phyloP scores from a whole-genome alignment of 2,113 vertebrate species.

The Oreamnos americanus region DNA sequence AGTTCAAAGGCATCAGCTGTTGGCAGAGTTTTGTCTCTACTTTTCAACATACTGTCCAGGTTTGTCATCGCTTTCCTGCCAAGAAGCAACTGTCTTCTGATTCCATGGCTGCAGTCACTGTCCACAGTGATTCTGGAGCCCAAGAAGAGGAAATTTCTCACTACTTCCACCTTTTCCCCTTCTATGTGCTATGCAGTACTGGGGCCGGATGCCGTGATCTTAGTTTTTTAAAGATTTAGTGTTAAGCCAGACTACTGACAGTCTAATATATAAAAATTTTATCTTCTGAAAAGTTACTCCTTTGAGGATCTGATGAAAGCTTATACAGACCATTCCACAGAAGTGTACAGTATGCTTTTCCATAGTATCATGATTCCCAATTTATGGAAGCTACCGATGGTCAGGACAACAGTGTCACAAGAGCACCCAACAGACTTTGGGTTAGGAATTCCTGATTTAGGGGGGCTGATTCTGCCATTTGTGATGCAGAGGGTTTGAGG shows the following conservation, averaged over 20 bases:
- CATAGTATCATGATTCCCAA: background rate
- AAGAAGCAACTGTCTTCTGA: background rate
- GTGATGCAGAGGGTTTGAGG: background rate
- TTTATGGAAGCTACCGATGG: background rate
- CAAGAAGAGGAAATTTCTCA: background rate
- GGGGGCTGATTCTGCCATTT: background rate
- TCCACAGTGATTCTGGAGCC: background rate
- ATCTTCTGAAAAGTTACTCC: background rate
- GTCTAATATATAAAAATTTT: background rate
- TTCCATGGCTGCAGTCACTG: background rate
- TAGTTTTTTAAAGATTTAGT: background rate
- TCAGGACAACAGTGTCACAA: background rate
- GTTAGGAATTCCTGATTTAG: background rate
- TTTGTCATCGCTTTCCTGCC: background rate
- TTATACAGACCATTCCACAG: background rate
- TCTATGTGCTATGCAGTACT: background rate
- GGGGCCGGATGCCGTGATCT: background rate
- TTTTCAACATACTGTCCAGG: background rate
- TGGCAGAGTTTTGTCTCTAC: background rate
- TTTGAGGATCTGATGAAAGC: background rate
- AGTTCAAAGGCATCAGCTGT: background rate
- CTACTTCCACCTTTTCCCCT: background rate
- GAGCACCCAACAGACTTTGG: background rate
- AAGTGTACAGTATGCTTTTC: too few relatives aligned
- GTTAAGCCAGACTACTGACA: background rate